These are phyloP conservation scores for Linepithema humile DNA, from an alignment of 1,140 invertebrate species.

Conservation along the genomic window DNA sequence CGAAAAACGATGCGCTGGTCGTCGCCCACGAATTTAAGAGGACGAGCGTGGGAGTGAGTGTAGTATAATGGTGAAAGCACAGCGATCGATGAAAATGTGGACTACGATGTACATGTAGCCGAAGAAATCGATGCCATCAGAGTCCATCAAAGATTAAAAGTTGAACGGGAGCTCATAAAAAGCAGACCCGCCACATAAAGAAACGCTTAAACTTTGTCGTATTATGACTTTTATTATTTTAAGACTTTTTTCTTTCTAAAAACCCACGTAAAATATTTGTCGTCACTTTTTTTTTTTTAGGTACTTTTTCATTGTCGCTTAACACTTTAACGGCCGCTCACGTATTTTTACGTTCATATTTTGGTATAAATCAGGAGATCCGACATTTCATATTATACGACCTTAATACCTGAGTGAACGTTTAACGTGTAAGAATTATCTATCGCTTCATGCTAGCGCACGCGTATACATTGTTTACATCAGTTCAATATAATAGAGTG, in stretches of 20 bases:
- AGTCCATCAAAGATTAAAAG: not conserved
- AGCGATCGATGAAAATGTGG: not conserved
- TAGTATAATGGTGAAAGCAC: not conserved
- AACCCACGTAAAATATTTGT: too few species aligned
- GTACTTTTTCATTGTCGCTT: not conserved
- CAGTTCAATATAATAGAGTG: too few species aligned
- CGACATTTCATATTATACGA: too few species aligned
- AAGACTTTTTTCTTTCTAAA: not conserved
- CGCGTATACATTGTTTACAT: too few species aligned
- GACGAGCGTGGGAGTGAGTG: not conserved
- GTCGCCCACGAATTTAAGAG: constrained; percentile 26
- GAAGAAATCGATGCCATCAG: not conserved
- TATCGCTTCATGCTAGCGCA: too few species aligned
- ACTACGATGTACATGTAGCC: not conserved
- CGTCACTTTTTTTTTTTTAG: not conserved
- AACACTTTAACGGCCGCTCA: not conserved
- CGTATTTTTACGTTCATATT: too few species aligned
- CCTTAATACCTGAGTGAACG: too few species aligned
- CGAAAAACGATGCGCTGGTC: constrained; percentile 38
- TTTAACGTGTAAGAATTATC: too few species aligned
- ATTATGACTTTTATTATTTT: not conserved
- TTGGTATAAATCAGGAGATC: too few species aligned
- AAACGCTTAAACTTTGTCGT: not conserved
- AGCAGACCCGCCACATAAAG: not conserved
- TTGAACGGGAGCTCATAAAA: not conserved